Percentiles rank a stretch among this genome's conserved stretches.
Conservation (phyloP, 2,888 invertebrate genomes). For the Chrysotoxum bicinctum region DNA sequence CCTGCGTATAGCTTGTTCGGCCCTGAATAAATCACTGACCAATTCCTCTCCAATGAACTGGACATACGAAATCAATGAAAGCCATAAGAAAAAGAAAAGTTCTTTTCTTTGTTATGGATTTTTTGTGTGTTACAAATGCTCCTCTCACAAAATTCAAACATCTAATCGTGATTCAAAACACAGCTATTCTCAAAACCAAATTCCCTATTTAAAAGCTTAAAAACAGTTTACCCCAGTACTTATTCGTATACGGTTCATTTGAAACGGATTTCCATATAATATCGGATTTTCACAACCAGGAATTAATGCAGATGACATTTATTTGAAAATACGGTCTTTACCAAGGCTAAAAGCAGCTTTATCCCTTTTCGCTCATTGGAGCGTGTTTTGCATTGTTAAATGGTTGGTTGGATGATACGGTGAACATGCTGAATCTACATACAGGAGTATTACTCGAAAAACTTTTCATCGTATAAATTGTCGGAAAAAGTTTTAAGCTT, state of each 20-base stretch:
- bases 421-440: neutral
- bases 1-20: too few relatives aligned
- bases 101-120: too few relatives aligned
- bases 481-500: conserved; percentile 24
- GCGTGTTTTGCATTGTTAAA: conserved; percentile 32
- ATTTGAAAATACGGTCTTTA: conserved; percentile 21
- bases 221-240: neutral
- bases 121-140: too few relatives aligned
- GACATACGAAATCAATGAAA: too few relatives aligned
- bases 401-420: conserved; percentile 4
- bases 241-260: neutral
- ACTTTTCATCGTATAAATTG: conserved; percentile 17
- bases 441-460: neutral
- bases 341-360: neutral
- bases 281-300: conserved; percentile 27
- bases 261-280: conserved; percentile 12
- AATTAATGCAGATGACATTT: conserved; percentile 41
- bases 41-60: too few relatives aligned
- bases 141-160: too few relatives aligned
- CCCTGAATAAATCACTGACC: too few relatives aligned
- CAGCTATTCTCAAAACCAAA: too few relatives aligned
- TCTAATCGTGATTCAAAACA: too few relatives aligned
- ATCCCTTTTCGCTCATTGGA: conserved; percentile 21
- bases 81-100: too few relatives aligned
- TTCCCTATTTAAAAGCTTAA: neutral